Evolutionary conservation across 2,888 invertebrate genomes (phyloP), one percentile per base, ranked within the genome.

Genomic region (Volucella inflata): DNA sequence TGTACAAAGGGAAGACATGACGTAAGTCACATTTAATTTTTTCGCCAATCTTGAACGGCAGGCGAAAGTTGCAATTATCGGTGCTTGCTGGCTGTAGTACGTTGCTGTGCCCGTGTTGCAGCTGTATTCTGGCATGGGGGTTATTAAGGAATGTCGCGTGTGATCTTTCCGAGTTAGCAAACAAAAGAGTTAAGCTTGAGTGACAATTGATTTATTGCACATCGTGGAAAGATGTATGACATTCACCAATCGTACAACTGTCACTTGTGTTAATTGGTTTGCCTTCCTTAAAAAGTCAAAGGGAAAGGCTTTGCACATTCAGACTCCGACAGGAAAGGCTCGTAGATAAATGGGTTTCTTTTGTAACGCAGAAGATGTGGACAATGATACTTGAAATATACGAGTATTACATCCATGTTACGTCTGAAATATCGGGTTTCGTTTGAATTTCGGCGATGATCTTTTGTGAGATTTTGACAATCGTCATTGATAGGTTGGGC

Each of bases 141-240:
- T 48, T 62, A 44, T 72, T 46, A 38, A 65, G 64, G 17, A 65
- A 50, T 64, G 42, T 50, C 44, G 51, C 50, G 12, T 21, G 44
- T 30, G 42, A n/a, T 21, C 53, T 44, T 60, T 21, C 17, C 36
- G 55, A 74, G 53, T 65, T 38, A 12, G 36, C 21, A 51, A 60
- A 60, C 46, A 59, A 77, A 65, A 17, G 53, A 14, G 36, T 51
- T 53, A n/a, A 46, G 38, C n/a, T 50, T 11, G 11, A 50, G n/a
- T 16, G 53, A 12, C 60, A 51, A 74, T 78, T 83, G 83, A 78
- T 83, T 83, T 78, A 78, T 74, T 59, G 64, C 68, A 51, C 64
- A 42, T 59, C 30, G 46, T 74, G 55, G 65, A 72, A 75, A 70
- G 78, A 83, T 72, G 53, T 71, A 67, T 68, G 83, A 68, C 74